These are phyloP conservation scores for Trissoscelio sp. DNA, from an alignment of 2,888 invertebrate genomes.

Conservation along the genomic window DNA sequence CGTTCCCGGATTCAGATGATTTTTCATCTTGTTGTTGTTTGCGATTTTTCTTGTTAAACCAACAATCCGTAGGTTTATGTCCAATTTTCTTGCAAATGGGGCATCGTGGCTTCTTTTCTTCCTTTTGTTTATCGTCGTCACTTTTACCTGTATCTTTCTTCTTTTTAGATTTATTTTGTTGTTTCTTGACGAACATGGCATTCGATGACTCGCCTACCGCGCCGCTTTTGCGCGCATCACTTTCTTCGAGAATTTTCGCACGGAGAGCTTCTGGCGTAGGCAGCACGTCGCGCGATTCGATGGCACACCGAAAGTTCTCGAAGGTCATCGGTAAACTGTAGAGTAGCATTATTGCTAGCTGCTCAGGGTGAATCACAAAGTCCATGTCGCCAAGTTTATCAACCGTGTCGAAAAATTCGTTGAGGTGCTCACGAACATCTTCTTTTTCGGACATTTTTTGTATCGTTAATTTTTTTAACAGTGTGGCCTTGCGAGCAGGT, in stretches of 20 bases:
- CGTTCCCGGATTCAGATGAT: neutral
- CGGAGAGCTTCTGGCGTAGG: neutral
- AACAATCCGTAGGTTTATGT: neutral
- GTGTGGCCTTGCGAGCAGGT: slow-evolving; percentile 80
- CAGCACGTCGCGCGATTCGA: slow-evolving; percentile 2
- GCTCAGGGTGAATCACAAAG: slow-evolving; percentile 56
- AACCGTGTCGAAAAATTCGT: slow-evolving; percentile 75
- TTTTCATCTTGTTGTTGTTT: neutral
- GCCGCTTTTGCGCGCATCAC: slow-evolving; percentile 2
- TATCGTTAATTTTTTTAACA: slow-evolving; percentile 79
- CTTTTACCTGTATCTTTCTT: slow-evolving; percentile 12
- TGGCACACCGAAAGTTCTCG: slow-evolving; percentile 56
- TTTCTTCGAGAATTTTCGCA: neutral
- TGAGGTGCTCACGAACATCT: slow-evolving; percentile 77
- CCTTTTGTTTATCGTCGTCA: neutral
- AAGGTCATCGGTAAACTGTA: slow-evolving; percentile 65
- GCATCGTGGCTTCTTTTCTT: no score
- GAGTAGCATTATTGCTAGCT: slow-evolving; percentile 56
- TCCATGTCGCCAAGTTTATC: slow-evolving; percentile 74
- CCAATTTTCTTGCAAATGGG: neutral
- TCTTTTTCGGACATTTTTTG: slow-evolving; percentile 76
- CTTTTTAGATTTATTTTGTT: neutral
- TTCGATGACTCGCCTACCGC: neutral
- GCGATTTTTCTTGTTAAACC: neutral
- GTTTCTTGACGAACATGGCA: slow-evolving; percentile 20